Base-by-base conservation (phyloP, 2,888 invertebrate species). In the Villa cingulata region DNA sequence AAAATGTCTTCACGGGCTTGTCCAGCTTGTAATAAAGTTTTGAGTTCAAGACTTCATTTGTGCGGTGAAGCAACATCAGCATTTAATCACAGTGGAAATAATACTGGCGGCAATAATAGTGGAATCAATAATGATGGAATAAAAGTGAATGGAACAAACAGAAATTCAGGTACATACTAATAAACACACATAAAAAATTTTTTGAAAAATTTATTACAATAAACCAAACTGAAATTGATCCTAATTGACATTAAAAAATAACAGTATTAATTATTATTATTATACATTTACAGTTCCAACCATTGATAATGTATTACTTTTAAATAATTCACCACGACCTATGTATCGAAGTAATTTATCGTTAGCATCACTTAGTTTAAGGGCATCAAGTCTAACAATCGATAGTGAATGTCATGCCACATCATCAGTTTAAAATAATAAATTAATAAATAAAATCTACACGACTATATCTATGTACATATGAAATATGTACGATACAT, bases 21-120 rank as follows among this genome's bases (percentile, higher is more conserved):
- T 59, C 83, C 83, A 1, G 81, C 82, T 57, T 83, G 82, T 59
- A 81, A 80, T 60, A 77, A 79, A 56, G 72, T 81, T 43, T 73
- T 78, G 51, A 77, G 76, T 60, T 82, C 82, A 41, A 72, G 80
- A 42, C 68, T 81, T 50, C 80, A 81, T 61, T 70, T 82, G 6
- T 64, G 60, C 45, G 59, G 58, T 20, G 54, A 54, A 19, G 43
- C 48, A 16, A 32, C 55, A 40, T 48, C 54, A 32, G 41, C 48
- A 10, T 18, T 29, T 17, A 43, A 37, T 23, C 56, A 48, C 20
- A 53, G 49, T 9, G 53, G 38, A 18, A 45, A 45, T 19, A 36
- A 45, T 41, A 27, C 43, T 17, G 45, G 38, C 15, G 46, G 17
- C 2, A 17, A n/a, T 2, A 48, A 17, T 17, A 19, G 45, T 38